Evolutionary conservation across 2,113 vertebrate genomes (phyloP).

Genomic region (Anser cygnoides): DNA sequence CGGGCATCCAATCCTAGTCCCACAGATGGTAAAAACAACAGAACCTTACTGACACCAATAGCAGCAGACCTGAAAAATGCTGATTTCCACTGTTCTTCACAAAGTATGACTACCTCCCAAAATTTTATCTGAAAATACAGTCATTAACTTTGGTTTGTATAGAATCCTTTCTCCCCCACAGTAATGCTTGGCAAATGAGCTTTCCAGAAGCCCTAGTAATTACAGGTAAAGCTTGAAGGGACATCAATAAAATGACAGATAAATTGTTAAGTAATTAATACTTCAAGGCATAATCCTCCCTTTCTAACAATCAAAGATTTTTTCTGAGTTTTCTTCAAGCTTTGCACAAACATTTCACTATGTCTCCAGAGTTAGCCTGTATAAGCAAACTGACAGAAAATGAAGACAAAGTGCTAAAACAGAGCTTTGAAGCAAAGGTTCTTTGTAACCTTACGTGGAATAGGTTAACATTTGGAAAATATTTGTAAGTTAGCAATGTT

Average conservation of each 20-base stretch:
- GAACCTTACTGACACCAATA: neutral
- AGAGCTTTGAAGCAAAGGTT: neutral
- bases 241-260: slow-evolving; percentile 48
- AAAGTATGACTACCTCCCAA: neutral
- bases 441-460: neutral
- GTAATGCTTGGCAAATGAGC: neutral
- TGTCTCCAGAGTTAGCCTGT: neutral
- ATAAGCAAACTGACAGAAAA: neutral
- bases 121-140: neutral
- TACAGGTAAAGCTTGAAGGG: slow-evolving; percentile 23
- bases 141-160: slow-evolving; percentile 12
- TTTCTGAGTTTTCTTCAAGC: slow-evolving; percentile 1
- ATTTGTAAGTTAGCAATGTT: neutral
- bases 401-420: neutral
- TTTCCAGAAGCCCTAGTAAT: neutral
- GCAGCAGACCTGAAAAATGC: neutral
- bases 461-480: neutral
- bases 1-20: neutral
- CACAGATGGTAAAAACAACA: neutral
- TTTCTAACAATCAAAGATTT: neutral
- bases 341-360: slow-evolving; percentile 15
- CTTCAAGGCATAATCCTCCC: neutral
- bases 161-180: neutral
- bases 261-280: slow-evolving; percentile 55
- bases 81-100: neutral